A percentile compares a stretch with the other conserved stretches of the same genome.
phyloP scores from a whole-genome alignment of 2,113 vertebrate species.

The Oriolus oriolus region DNA sequence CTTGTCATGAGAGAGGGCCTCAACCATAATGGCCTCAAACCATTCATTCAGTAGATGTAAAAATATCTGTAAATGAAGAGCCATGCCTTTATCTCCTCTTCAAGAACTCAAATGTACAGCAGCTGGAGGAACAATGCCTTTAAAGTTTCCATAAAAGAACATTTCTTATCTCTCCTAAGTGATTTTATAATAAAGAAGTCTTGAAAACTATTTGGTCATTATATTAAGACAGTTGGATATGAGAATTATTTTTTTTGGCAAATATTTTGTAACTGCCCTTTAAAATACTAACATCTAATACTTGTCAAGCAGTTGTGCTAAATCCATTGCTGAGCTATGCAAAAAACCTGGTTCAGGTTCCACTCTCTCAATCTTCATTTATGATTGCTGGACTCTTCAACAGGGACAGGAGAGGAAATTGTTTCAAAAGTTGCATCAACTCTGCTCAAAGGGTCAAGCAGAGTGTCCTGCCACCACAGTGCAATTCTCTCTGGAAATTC shows the following conservation, averaged over 20 bases:
- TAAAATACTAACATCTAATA: not conserved
- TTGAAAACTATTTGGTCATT: not conserved
- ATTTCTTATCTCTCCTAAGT: not conserved
- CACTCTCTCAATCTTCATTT: not conserved
- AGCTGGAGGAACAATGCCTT: not conserved
- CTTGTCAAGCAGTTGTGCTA: not conserved
- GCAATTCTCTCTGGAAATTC: not conserved
- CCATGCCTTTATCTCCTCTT: not conserved
- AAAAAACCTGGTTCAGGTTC: not conserved
- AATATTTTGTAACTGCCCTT: not conserved
- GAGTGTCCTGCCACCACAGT: not conserved
- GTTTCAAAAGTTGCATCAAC: not conserved
- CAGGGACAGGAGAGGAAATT: not conserved
- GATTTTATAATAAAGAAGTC: not conserved
- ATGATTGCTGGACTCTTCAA: not conserved
- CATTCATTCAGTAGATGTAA: not conserved
- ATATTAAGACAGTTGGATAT: not conserved
- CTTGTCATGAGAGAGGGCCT: not conserved
- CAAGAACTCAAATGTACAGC: not conserved
- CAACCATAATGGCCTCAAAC: not conserved
- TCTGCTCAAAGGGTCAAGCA: not conserved
- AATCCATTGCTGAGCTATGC: not conserved
- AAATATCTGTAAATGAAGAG: not conserved
- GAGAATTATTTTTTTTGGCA: not conserved
- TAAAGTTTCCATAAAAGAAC: not conserved